Evolutionary conservation across 2,113 vertebrate species (phyloP).

Genomic region (Petromus typicus): DNA sequence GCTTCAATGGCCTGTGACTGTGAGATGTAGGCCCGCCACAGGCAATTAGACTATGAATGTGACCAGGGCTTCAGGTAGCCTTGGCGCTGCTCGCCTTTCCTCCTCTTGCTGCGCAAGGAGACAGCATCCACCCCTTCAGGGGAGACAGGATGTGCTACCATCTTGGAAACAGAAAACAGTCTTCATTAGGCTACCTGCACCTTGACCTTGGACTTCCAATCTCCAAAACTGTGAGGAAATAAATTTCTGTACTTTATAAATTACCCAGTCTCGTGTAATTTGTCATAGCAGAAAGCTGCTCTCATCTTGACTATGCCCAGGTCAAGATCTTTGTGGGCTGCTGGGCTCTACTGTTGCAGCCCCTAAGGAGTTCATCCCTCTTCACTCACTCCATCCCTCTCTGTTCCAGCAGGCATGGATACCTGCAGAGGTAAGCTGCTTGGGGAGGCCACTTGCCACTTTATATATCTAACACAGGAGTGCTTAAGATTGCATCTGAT

Average conservation of each 20-base stretch:
- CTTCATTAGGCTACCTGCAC: too few relatives aligned
- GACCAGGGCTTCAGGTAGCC: background rate
- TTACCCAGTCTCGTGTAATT: background rate
- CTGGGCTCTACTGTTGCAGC: background rate
- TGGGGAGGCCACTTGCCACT: background rate
- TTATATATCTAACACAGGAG: background rate
- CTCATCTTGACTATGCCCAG: background rate
- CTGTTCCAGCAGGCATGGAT: background rate
- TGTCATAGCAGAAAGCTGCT: background rate
- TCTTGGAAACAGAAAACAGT: background rate
- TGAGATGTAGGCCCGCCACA: background rate
- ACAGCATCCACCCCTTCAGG: background rate
- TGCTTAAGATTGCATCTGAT: background rate
- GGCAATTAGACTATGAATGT: background rate
- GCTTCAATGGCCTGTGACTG: background rate
- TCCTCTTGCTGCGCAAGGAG: background rate
- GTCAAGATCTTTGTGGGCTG: background rate
- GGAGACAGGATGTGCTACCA: background rate
- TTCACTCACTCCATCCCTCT: background rate
- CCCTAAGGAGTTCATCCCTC: background rate
- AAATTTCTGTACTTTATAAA: background rate
- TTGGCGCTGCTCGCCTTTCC: background rate
- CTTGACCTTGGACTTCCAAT: background rate
- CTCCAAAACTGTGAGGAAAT: background rate
- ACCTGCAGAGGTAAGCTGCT: background rate